Conservation (phyloP, 2,888 invertebrate genomes). For the Oligia latruncula region DNA sequence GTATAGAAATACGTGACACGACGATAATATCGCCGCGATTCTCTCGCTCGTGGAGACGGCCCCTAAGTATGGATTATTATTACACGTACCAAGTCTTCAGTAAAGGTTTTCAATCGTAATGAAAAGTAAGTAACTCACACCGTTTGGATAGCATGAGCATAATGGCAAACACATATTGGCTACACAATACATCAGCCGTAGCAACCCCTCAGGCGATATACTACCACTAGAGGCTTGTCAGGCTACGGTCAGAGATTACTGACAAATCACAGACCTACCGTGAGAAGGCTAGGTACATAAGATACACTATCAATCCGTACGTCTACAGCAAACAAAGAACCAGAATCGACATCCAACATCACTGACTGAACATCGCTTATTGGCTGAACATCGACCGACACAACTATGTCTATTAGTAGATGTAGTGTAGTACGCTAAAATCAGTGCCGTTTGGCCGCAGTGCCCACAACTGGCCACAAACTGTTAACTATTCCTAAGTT, state of each 20-base stretch:
- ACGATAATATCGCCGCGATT: too few relatives aligned
- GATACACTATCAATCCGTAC: background rate
- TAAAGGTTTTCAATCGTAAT: background rate
- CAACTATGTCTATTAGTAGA: conserved; percentile 3
- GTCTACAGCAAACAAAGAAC: background rate
- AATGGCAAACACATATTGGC: background rate
- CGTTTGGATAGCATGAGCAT: background rate
- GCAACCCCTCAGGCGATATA: background rate
- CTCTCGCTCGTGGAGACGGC: too few relatives aligned
- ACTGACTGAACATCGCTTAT: conserved; percentile 23
- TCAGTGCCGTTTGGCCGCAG: conserved; percentile 14
- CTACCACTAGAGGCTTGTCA: background rate
- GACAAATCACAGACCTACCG: background rate
- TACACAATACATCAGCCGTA: background rate
- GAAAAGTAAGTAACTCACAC: background rate
- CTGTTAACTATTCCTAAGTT: conserved; percentile 40
- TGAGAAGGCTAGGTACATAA: background rate
- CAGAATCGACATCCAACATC: background rate
- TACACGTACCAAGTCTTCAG: background rate
- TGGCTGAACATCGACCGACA: conserved; percentile 5
- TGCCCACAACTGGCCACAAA: conserved; percentile 20
- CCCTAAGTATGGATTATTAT: background rate
- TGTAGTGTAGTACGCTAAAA: conserved; percentile 29
- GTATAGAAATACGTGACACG: too few relatives aligned
- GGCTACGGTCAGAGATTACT: background rate